phyloP scores from a whole-genome alignment of 2,888 invertebrate species.

The Vesta saturnalis region DNA sequence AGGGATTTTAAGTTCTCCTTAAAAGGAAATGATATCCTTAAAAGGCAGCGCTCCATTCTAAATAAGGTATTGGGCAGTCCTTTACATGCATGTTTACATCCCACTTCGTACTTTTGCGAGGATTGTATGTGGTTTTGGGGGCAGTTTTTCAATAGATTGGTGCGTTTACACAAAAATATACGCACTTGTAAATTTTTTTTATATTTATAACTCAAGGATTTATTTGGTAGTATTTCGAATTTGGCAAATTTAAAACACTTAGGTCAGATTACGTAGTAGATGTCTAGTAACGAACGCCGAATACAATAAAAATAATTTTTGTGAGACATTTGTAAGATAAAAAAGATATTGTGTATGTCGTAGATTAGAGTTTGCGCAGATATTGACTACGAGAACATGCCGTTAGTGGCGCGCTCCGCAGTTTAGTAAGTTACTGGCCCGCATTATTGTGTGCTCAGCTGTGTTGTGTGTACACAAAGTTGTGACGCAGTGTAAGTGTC shows the following conservation, averaged over 20 bases:
- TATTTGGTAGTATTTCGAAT: slow-evolving; percentile 52
- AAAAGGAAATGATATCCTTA: slow-evolving; percentile 83
- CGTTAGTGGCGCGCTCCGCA: slow-evolving; percentile 58
- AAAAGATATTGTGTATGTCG: slow-evolving; percentile 49
- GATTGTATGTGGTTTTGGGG: slow-evolving; percentile 40
- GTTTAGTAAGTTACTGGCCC: slow-evolving; percentile 60
- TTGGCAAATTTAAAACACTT: slow-evolving; percentile 52
- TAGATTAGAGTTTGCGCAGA: slow-evolving; percentile 54
- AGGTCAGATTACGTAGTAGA: slow-evolving; percentile 52
- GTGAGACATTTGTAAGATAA: slow-evolving; percentile 32
- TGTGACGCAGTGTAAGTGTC: slow-evolving; percentile 54
- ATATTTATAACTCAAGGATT: slow-evolving; percentile 17
- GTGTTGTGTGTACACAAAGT: slow-evolving; percentile 55
- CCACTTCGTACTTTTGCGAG: slow-evolving; percentile 55
- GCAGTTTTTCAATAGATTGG: slow-evolving; percentile 25
- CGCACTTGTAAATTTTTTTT: slow-evolving; percentile 6
- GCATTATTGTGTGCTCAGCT: slow-evolving; percentile 57
- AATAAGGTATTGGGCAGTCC: slow-evolving; percentile 83
- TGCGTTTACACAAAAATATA: slow-evolving; percentile 17
- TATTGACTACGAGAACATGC: slow-evolving; percentile 55
- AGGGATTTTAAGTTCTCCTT: slow-evolving; percentile 82
- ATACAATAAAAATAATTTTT: background rate
- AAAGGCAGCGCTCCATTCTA: slow-evolving; percentile 83
- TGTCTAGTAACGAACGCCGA: background rate
- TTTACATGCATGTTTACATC: slow-evolving; percentile 62